Evolutionary conservation across 92 coral and sea anemone genomes (phyloP), one percentile per base, ranked within the genome.

Genomic region (Metridium senile): DNA sequence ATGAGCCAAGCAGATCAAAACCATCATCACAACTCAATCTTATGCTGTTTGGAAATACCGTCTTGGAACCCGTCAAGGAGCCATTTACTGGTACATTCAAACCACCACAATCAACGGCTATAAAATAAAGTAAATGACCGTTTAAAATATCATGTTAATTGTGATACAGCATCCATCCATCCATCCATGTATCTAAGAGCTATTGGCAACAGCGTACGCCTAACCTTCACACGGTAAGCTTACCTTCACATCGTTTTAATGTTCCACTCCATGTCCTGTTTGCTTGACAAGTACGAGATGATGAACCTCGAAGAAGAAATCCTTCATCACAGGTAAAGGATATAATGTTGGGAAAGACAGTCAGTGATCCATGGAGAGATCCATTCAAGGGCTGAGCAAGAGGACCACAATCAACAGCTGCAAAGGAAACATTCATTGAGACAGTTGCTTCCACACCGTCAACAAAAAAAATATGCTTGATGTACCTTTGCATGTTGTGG

Each of bases 191-290:
- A 2, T 54, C 23, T 9, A 54, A 17, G 26, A 19, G 26, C 4
- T 17, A n/a, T 54, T 45, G 9, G 17, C 61, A 22, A 54, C 26
- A 17, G 61, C 4, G 33, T 61, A 61, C 32, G 1, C 22, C 23
- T 28, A 28, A 1, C 11, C 10, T 3, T 63, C 19, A 23, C 66
- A 22, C 25, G 20, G n/a, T 21, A 10, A 8, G 9, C 23, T 29
- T 26, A 90, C 94, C 94, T 70, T 67, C 34, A 39, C 94, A 90
- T 7, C 0, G 52, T 11, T 86, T 74, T 20, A 23, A 33, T 13
- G 72, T 67, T 34, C 89, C 98, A 27, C 91, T 93, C 98, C 98
- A 93, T 43, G 78, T 81, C 39, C 90, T 88, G 56, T 90, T 82
- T 27, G 97, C 82, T 65, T 71, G 85, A 46, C 98, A 93, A 27